Evolutionary conservation across 1,140 invertebrate genomes (phyloP), one percentile per base, ranked within the genome.

Genomic region (Calephelis nemesis): DNA sequence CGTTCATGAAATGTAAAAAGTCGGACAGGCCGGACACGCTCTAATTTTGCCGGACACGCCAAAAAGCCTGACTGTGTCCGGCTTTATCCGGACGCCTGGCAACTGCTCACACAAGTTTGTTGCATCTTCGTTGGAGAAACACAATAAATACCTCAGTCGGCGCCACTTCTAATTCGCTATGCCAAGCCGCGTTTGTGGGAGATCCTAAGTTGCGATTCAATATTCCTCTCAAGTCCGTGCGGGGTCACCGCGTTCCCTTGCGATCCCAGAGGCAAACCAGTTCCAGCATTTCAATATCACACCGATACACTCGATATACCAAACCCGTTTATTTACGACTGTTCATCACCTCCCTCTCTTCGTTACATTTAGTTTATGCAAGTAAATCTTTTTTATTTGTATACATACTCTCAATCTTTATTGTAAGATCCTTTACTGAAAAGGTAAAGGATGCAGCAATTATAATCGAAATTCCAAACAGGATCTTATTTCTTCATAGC

Each of bases 241-340:
- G 78, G 81, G 86, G 84, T 86, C 84, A 84, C 77, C 75, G 80
- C 81, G 82, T 82, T 84, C 75, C 82, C 54, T 40, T 11, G 54
- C 80, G 71, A 79, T 82, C 75, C 76, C 77, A 73, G 80, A 78
- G 70, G 75, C 78, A 83, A 88, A 90, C 88, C 86, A 82, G 88
- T 90, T 90, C 81, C 78, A 75, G 78, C 84, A 90, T 88, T 91
- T 89, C 85, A 88, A 88, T 89, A 91, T 89, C 80, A 90, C 87
- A 88, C 83, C 81, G 81, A 82, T 84, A 82, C 75, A 81, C 54
- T 62, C 76, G 76, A 81, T 85, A 87, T 81, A 83, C 76, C 73
- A 75, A 81, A 79, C 82, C 77, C 68, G 82, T 82, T 83, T 86
- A 82, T 84, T 83, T 83, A 74, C 75, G 71, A 74, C 78, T 69